Evolutionary conservation across 2,113 vertebrate species (phyloP).

Genomic region (Noturus placidus): DNA sequence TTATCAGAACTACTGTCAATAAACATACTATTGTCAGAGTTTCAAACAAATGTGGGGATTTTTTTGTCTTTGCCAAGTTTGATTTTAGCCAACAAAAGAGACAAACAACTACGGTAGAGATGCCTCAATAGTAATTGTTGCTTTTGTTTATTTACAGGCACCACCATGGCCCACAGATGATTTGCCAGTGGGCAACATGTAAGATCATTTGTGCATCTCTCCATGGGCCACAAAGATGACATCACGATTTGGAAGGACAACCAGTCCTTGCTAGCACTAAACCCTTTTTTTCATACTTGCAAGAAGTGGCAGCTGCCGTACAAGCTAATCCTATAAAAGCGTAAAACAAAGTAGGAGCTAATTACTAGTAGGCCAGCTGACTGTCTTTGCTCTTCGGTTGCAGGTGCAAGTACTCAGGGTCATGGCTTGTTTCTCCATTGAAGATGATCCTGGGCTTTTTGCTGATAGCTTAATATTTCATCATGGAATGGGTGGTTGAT

Average conservation of each 20-base stretch:
- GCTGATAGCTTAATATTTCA: background rate
- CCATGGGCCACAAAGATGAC: background rate
- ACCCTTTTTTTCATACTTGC: conserved; percentile 1
- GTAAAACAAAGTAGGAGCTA: conserved; percentile 39
- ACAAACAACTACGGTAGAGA: background rate
- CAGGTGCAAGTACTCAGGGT: conserved; percentile 37
- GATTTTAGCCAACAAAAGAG: background rate
- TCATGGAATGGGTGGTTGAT: background rate
- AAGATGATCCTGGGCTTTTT: background rate
- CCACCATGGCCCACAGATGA: background rate
- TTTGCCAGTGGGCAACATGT: background rate
- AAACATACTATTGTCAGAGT: background rate
- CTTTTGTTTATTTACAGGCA: background rate
- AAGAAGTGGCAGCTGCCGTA: conserved; percentile 22
- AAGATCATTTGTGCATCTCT: conserved; percentile 13
- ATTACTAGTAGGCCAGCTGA: conserved; percentile 29
- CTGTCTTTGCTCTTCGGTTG: conserved; percentile 32
- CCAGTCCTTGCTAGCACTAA: background rate
- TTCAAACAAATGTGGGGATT: background rate
- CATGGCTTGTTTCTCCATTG: conserved; percentile 4
- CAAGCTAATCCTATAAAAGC: conserved; percentile 28
- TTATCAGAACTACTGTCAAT: background rate
- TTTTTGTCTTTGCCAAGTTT: background rate
- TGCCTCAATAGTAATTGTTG: background rate
- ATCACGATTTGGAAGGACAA: conserved; percentile 8